Conservation (phyloP, 2,797 vertebrate genomes). For the Protonibea diacanthus region DNA sequence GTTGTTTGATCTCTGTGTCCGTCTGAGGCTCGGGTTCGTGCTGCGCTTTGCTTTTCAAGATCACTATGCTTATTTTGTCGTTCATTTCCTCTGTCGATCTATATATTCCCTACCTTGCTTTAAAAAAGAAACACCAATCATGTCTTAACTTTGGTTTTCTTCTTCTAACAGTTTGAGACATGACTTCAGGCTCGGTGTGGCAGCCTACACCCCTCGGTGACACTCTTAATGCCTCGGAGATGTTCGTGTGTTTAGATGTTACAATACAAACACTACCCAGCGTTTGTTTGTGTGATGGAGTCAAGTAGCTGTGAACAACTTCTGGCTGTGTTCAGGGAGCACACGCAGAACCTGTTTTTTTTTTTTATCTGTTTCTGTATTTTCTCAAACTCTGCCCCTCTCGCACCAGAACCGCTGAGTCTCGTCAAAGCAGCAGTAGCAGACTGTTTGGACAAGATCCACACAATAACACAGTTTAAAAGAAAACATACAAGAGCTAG, state of each 20-base stretch:
- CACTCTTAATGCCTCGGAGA: slow-evolving; percentile 19
- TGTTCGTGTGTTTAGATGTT: slow-evolving; percentile 27
- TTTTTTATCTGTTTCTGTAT: slow-evolving; percentile 10
- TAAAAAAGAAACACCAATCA: slow-evolving; percentile 19
- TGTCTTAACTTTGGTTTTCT: slow-evolving; percentile 22
- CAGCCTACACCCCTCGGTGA: neutral
- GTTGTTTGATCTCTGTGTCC: slow-evolving; percentile 63
- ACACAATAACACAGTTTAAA: slow-evolving; percentile 24
- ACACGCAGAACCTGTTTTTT: slow-evolving; percentile 19
- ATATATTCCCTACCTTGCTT: slow-evolving; percentile 15
- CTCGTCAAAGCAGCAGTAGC: slow-evolving; percentile 16
- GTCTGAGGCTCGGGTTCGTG: slow-evolving; percentile 31
- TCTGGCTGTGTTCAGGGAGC: slow-evolving; percentile 15
- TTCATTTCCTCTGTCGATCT: slow-evolving; percentile 30
- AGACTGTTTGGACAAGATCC: slow-evolving; percentile 45
- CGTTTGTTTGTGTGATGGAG: slow-evolving; percentile 43
- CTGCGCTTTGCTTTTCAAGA: slow-evolving; percentile 49
- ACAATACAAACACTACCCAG: slow-evolving; percentile 26
- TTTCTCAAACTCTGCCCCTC: slow-evolving; percentile 23
- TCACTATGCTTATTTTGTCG: slow-evolving; percentile 37
- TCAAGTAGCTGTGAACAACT: slow-evolving; percentile 49
- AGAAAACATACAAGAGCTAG: slow-evolving; percentile 6
- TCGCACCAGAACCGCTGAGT: slow-evolving; percentile 13
- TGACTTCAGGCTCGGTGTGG: slow-evolving; percentile 11
- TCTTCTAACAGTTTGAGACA: neutral